These are phyloP conservation scores for Apamea anceps DNA, from an alignment of 2,888 invertebrate genomes.

Conservation along the genomic window DNA sequence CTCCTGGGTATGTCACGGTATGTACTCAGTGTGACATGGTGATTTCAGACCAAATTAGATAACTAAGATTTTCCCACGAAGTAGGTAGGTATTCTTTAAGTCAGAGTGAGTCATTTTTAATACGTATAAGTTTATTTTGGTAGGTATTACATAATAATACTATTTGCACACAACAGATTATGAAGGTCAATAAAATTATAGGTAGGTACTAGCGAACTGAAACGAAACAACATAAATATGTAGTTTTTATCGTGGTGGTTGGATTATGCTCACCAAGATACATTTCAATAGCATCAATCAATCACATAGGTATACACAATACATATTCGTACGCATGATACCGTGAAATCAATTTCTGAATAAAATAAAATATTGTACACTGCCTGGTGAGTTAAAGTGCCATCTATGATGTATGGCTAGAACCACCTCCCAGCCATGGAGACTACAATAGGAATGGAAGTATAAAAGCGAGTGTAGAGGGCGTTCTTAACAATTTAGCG, in stretches of 20 bases:
- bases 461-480: conserved; percentile 16
- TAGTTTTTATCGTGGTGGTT: background rate
- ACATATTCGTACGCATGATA: background rate
- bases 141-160: background rate
- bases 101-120: background rate
- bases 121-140: background rate
- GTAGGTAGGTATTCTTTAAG: background rate
- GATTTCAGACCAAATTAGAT: background rate
- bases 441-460: background rate
- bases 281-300: background rate
- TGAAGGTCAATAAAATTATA: background rate
- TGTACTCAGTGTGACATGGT: background rate
- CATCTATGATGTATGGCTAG: conserved; percentile 8
- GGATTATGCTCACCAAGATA: background rate
- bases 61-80: background rate
- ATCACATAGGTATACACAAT: background rate
- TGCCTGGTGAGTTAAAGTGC: conserved; percentile 6
- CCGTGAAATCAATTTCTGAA: background rate
- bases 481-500: conserved; percentile 3
- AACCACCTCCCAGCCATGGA: background rate
- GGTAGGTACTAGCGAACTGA: background rate
- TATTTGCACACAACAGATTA: background rate
- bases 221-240: too few relatives aligned
- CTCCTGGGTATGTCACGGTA: background rate
- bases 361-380: background rate